A percentile compares a stretch with the other conserved stretches of the same genome.
Conservation (phyloP, 37 sponge, comb jelly and placozoan species). For the Agelas oroides region DNA sequence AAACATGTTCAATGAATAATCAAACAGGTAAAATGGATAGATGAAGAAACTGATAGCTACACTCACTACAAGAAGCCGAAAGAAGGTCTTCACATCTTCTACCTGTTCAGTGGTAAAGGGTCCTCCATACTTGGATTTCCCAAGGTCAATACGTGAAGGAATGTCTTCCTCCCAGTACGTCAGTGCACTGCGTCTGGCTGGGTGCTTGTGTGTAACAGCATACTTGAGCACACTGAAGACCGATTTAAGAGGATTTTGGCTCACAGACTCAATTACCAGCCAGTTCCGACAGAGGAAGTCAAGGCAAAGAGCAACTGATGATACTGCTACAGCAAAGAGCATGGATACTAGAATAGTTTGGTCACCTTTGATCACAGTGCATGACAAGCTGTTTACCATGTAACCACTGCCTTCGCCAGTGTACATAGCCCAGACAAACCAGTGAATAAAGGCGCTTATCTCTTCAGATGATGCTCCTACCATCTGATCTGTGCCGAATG, state of each 20-base stretch:
- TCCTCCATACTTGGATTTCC: constrained; percentile 1
- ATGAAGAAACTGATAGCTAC: not conserved
- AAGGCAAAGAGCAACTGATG: not conserved
- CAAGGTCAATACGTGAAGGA: constrained; percentile 3
- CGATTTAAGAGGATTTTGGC: constrained; percentile 4
- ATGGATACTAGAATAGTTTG: too few species aligned
- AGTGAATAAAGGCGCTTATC: not conserved
- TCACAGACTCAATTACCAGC: not conserved
- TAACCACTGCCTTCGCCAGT: not conserved
- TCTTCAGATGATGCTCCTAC: not conserved
- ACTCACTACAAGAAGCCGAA: not conserved
- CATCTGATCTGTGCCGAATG: constrained; percentile 6
- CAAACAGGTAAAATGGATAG: not conserved
- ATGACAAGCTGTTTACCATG: too few species aligned
- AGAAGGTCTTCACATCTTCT: constrained; percentile 22
- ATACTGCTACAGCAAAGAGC: too few species aligned
- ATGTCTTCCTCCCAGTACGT: not conserved
- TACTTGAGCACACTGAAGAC: constrained; percentile 1
- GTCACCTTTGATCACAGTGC: too few species aligned
- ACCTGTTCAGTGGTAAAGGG: constrained; percentile 17
- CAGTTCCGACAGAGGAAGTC: not conserved
- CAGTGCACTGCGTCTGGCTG: not conserved
- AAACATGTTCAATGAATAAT: too few species aligned
- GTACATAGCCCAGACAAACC: constrained; percentile 2
- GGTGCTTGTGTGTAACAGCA: not conserved